phyloP scores from a whole-genome alignment of 2,888 invertebrate genomes.

The Idaea aversata region DNA sequence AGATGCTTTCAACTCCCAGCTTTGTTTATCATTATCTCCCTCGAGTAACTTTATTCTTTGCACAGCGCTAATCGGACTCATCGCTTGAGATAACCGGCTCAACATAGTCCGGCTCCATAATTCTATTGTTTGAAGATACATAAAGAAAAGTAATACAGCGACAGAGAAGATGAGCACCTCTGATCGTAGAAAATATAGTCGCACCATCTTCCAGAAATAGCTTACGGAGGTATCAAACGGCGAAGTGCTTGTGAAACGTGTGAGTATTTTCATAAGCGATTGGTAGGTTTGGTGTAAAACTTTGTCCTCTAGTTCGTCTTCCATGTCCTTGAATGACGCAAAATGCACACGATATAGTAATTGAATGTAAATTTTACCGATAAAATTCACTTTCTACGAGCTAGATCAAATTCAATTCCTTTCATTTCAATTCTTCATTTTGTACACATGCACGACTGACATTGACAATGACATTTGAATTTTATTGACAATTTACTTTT shows the following conservation, averaged over 20 bases:
- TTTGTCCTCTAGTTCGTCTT: conserved; percentile 95
- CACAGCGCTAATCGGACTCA: conserved; percentile 82
- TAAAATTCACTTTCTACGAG: conserved; percentile 12
- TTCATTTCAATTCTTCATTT: conserved; percentile 11
- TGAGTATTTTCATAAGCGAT: conserved; percentile 92
- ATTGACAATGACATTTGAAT: conserved; percentile 2
- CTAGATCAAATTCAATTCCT: conserved; percentile 6
- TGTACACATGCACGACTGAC: conserved; percentile 8
- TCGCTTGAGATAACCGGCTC: conserved; percentile 84
- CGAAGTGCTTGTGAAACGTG: conserved; percentile 89
- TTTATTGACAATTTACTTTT: conserved; percentile 7
- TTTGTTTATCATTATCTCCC: conserved; percentile 78
- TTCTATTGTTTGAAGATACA: conserved; percentile 91
- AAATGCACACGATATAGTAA: conserved; percentile 14
- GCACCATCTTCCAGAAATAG: conserved; percentile 89
- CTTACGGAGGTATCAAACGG: conserved; percentile 87
- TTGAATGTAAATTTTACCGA: conserved; percentile 15
- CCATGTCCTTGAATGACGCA: conserved; percentile 81
- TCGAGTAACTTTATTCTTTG: conserved; percentile 80
- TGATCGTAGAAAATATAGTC: conserved; percentile 88
- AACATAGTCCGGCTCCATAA: conserved; percentile 89
- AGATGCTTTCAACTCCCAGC: conserved; percentile 89
- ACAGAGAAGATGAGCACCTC: conserved; percentile 88
- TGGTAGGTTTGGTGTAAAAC: conserved; percentile 93
- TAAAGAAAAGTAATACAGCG: conserved; percentile 84